These are phyloP conservation scores for Hippocampus zosterae DNA, from an alignment of 2,113 vertebrate species.

Conservation along the genomic window DNA sequence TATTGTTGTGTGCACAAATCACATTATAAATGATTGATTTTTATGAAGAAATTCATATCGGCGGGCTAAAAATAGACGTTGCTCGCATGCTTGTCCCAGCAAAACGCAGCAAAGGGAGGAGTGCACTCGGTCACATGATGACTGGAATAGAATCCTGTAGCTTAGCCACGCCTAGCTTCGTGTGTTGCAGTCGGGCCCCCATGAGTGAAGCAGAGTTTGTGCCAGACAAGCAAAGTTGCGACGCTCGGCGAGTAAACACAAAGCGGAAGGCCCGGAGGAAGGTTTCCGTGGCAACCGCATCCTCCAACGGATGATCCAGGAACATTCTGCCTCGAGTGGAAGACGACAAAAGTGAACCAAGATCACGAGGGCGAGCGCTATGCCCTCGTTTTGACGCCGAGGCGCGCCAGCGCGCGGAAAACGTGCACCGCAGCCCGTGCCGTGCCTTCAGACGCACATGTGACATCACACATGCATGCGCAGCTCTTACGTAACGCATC, in stretches of 20 bases:
- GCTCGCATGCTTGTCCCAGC: neutral
- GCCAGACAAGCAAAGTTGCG: neutral
- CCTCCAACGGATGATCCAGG: neutral
- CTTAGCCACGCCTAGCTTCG: neutral
- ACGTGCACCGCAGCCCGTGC: neutral
- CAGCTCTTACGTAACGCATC: neutral
- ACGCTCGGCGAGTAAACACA: neutral
- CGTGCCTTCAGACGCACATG: too few relatives aligned
- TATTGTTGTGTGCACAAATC: neutral
- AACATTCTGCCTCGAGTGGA: too few relatives aligned
- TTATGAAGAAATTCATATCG: neutral
- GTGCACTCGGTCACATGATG: neutral
- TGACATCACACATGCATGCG: neutral
- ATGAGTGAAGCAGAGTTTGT: neutral
- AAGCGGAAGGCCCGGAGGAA: neutral
- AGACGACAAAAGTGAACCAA: too few relatives aligned
- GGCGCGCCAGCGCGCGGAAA: too few relatives aligned
- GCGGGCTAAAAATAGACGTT: neutral
- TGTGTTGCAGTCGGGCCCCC: neutral
- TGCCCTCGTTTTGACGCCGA: too few relatives aligned
- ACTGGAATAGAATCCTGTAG: neutral
- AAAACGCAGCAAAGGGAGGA: neutral
- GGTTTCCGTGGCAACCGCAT: conserved; percentile 3
- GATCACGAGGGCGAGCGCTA: too few relatives aligned
- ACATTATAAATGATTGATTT: neutral